Evolutionary conservation across 1,140 invertebrate genomes (phyloP).

Genomic region (Eumaeus atala): DNA sequence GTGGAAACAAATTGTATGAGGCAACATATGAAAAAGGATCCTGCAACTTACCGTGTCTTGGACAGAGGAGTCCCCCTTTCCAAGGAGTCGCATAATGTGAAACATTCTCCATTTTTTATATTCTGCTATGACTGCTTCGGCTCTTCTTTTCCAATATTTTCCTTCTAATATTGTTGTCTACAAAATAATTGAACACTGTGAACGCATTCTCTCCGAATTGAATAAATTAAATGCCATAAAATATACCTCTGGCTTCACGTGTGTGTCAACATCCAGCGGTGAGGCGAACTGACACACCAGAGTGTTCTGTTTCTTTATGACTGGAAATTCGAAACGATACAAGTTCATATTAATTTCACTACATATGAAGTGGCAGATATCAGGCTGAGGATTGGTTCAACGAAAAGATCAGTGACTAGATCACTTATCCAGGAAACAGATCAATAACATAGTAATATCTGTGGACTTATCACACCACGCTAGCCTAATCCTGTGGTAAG

Average conservation of each 20-base stretch:
- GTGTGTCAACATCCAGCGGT: slow-evolving; percentile 93
- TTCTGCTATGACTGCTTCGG: slow-evolving; percentile 97
- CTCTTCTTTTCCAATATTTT: slow-evolving; percentile 98
- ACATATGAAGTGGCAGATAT: too few relatives aligned
- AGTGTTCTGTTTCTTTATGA: slow-evolving; percentile 92
- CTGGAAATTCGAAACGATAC: slow-evolving; percentile 75
- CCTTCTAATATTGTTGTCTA: slow-evolving; percentile 96
- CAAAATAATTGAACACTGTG: slow-evolving; percentile 21
- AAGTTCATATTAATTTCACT: too few relatives aligned
- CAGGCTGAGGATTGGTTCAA: too few relatives aligned
- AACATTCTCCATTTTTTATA: slow-evolving; percentile 99
- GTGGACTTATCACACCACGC: too few relatives aligned
- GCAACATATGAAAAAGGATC: too few relatives aligned
- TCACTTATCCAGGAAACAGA: too few relatives aligned
- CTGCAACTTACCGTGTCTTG: slow-evolving; percentile 81
- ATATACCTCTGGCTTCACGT: slow-evolving; percentile 95
- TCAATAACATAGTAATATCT: too few relatives aligned
- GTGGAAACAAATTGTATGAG: not conserved
- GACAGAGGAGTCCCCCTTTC: slow-evolving; percentile 82
- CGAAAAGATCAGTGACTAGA: too few relatives aligned
- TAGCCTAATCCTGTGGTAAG: too few relatives aligned
- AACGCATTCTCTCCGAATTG: not conserved
- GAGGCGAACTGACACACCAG: slow-evolving; percentile 96
- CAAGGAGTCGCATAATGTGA: slow-evolving; percentile 88
- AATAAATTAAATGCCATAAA: not conserved